Evolutionary conservation across 2,888 invertebrate genomes (phyloP), one percentile per base, ranked within the genome.

Genomic region (Clepsis dumicolana): DNA sequence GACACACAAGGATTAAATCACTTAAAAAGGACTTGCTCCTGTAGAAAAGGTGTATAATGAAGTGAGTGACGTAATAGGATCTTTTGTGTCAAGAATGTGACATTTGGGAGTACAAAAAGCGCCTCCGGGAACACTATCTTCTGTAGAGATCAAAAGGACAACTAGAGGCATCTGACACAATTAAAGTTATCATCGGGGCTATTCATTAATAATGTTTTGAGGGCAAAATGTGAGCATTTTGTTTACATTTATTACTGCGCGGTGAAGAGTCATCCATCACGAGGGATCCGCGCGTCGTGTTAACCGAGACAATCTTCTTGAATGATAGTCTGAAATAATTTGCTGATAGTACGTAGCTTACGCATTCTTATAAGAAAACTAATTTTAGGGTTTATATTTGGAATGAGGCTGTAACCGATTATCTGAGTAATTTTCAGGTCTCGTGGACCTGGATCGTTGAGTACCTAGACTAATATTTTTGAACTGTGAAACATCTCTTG

Each of bases 161-260:
- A 81, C 73, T 78, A 72, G 76, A 80, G 81, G 81, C 82, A 86
- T 85, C 80, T 77, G 78, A 84, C 87, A 88, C 88, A 93, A 91
- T 92, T 91, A 89, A 86, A 86, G 75, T 85, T 87, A 89, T 90
- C 88, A 86, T 78, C 84, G 75, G 74, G 74, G 73, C 75, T 77
- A 82, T 86, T 89, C 88, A 89, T 92, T 90, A 88, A 88, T 91
- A 88, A 88, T 78, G 76, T 84, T 86, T 84, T 82, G 74, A 80
- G 78, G 73, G 78, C 79, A 86, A 87, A 88, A 91, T 91, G 86
- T 80, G 78, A 82, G 81, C 86, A 86, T 87, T 91, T 91, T 93
- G 93, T 93, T 93, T 92, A 93, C 91, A 87, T 93, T 91, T 91
- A 91, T 92, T 89, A 91, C 88, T 87, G 81, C 90, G 89, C 87